Base-by-base conservation (phyloP, 2,888 invertebrate genomes). In the Cosmorhoe ocellata region DNA sequence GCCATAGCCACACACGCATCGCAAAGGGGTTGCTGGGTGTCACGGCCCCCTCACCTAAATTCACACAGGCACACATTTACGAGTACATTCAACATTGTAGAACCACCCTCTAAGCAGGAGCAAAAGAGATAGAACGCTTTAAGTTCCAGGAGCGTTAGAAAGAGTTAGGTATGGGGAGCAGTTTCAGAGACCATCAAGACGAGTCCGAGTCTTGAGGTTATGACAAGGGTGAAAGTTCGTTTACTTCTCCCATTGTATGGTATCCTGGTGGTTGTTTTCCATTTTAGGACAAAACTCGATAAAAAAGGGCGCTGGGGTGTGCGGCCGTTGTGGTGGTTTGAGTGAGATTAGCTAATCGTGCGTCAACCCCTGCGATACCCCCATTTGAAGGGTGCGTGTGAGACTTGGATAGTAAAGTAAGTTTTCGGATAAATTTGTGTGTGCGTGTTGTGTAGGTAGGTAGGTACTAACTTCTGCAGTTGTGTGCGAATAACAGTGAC, bases 201-300 rank as follows among this genome's bases (percentile, higher is more conserved):
- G 86, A 85, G 84, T 83, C 79, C 84, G 83, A 84, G 80, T 84
- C 88, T 89, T 86, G 75, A 81, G 73, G 69, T 64, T 65, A 65
- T 60, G 72, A 69, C 79, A 83, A 84, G 89, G 89, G 89, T 88
- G 79, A 80, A 73, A 72, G 73, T 74, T 67, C 64, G 65, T 63
- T 63, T 61, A 80, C 82, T 80, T 61, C 78, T 78, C 42, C 51
- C 39, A 46, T 58, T 49, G 56, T 78, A 82, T 89, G 83, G 36
- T 56, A 63, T 61, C 90, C 89, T 88, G 82, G 88, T 90, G 86
- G 69, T 80, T 87, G 90, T 88, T 90, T 90, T 89, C 88, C 90
- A 90, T 89, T 90, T 90, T 90, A 89, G 90, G 90, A 89, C 90
- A 89, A 90, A 90, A 90, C 86, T 87, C 75, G 75, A 84, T 85